Evolutionary conservation across 2,888 invertebrate species (phyloP), one percentile per base, ranked within the genome.

Genomic region (Calameuta filiformis): DNA sequence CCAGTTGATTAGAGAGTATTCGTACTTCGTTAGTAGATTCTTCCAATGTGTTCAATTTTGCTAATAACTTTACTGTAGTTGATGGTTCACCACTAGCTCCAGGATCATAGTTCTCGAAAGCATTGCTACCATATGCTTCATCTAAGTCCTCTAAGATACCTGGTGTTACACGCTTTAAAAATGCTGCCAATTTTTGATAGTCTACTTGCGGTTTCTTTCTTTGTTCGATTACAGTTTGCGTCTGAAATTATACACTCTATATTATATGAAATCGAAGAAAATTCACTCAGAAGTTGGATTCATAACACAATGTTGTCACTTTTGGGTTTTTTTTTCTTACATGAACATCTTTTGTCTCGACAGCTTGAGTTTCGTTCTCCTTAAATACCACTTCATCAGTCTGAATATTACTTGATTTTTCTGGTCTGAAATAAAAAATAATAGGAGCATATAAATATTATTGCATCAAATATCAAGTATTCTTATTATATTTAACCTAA

Each of bases 111-210:
- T 87, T 88, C 40, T 91, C 87, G 75, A 91, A 90, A 12, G 89
- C 88, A 80, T 84, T 86, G 68, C 83, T 89, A 11, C 87, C 90
- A 75, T 89, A 85, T 56, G 88, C 81, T 80, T 91, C 90, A 68
- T 91, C 91, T 31, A 91, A 84, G 33, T 86, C 88, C 77, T 89
- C 88, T 1, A 91, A 77, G 23, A 91, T 83, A 73, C 85, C 84
- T 15, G 91, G 91, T 3, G 90, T 87, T 11, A 91, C 88, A 56
- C 83, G 87, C 31, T 88, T 90, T 35, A 91, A 80, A 82, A 91
- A 91, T 33, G 81, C 82, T 40, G 89, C 89, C n/a, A 91, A 83
- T 77, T 83, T 90, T 2, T 87, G 83, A 78, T 90, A 87, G 84
- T 91, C 87, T 4, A 89, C 84, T 0, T 87, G 73, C 3, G 84